These are phyloP conservation scores for Micoletzkya japonica DNA, from an alignment of 2,888 invertebrate species.

Conservation along the genomic window DNA sequence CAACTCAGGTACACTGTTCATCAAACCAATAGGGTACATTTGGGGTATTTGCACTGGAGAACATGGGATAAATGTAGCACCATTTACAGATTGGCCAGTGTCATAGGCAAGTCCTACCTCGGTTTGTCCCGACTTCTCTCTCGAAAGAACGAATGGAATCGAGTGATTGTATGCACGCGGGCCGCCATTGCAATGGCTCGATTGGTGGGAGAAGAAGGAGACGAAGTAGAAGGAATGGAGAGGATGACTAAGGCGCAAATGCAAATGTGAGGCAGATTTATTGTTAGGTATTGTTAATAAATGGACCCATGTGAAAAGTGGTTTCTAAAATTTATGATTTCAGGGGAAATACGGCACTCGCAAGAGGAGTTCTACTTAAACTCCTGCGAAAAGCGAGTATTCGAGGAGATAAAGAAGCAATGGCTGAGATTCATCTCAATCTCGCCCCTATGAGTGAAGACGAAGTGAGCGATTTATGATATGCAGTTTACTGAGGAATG, in stretches of 20 bases:
- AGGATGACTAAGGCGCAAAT: constrained; percentile 3
- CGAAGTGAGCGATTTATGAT: neutral
- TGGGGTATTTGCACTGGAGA: neutral
- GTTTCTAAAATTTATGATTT: neutral
- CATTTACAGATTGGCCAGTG: constrained; percentile 1
- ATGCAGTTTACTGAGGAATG: neutral
- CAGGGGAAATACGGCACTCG: constrained; percentile 7
- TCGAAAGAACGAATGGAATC: constrained; percentile 4
- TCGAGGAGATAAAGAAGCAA: neutral
- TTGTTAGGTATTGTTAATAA: neutral
- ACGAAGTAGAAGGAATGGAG: constrained; percentile 7
- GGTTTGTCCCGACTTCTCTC: constrained; percentile 8
- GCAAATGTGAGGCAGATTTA: constrained; percentile 1
- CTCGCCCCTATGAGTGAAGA: constrained; percentile 10
- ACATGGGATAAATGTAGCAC: neutral
- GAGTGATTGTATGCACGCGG: neutral
- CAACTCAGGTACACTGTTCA: constrained; percentile 17
- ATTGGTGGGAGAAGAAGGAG: constrained; percentile 13
- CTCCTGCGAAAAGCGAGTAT: constrained; percentile 9
- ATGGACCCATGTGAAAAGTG: too few relatives aligned
- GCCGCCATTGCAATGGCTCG: constrained; percentile 23
- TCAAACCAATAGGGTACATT: neutral
- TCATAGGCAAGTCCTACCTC: constrained; percentile 10
- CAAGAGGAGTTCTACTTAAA: constrained; percentile 7
- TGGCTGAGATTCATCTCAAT: neutral